Percentiles rank a stretch among this genome's conserved stretches.
These are phyloP conservation scores for Kryptolebias marmoratus DNA, from an alignment of 2,113 vertebrate species.

Conservation along the genomic window DNA sequence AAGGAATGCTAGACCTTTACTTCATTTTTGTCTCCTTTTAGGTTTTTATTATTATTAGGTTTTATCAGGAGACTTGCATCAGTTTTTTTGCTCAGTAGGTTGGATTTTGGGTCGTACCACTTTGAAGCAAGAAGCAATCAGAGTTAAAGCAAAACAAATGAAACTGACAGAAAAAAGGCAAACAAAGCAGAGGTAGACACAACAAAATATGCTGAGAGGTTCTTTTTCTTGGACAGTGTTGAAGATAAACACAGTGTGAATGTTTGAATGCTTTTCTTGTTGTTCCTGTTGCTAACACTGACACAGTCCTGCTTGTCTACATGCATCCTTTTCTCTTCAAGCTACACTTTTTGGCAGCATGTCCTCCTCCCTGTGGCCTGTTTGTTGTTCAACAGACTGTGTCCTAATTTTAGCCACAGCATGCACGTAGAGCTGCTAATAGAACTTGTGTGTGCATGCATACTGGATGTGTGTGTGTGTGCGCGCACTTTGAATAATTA, in stretches of 20 bases:
- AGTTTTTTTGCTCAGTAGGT: no score
- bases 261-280: no score
- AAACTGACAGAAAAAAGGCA: no score
- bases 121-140: no score
- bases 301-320: constrained; percentile 9
- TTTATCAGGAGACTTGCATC: no score
- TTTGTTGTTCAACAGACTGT: constrained; percentile 66
- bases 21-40: no score
- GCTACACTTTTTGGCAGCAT: constrained; percentile 47
- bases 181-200: no score
- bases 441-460: constrained; percentile 5
- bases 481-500: constrained; percentile 57
- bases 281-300: neutral
- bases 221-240: neutral
- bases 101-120: no score
- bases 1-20: no score
- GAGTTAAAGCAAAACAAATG: no score
- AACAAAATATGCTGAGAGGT: no score
- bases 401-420: constrained; percentile 71
- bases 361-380: constrained; percentile 53
- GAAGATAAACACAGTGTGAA: neutral
- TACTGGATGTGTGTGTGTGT: constrained; percentile 7
- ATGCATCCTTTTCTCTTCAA: constrained; percentile 11
- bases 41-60: no score
- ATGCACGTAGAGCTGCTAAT: constrained; percentile 51